phyloP scores from a whole-genome alignment of 2,888 invertebrate genomes.

The Chloromyia formosa region DNA sequence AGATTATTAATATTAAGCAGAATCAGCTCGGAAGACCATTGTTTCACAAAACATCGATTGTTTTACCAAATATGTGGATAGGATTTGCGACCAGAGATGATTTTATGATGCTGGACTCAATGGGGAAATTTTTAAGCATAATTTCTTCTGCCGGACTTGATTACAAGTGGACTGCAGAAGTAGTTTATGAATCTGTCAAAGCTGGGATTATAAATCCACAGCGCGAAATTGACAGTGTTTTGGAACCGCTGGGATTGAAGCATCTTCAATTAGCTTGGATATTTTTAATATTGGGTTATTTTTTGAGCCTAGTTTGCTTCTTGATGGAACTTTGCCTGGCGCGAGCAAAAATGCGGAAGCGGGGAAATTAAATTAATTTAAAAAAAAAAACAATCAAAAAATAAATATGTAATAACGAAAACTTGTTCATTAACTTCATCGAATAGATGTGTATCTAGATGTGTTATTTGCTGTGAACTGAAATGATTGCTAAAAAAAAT shows the following conservation, averaged over 20 bases:
- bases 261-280: neutral
- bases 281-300: neutral
- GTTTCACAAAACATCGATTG: neutral
- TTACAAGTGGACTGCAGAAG: constrained; percentile 3
- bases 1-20: neutral
- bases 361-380: no score
- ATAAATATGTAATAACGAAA: no score
- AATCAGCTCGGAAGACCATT: neutral
- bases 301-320: neutral
- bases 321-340: neutral
- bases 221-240: neutral
- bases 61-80: neutral
- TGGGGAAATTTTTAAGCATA: neutral
- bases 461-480: no score
- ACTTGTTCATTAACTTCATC: no score
- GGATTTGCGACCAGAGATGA: neutral
- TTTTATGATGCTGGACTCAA: neutral
- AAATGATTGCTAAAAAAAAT: no score
- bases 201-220: neutral
- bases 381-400: no score
- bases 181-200: neutral
- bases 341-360: no score
- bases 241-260: neutral
- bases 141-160: neutral
- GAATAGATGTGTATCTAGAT: no score